Evolutionary conservation across 2,797 vertebrate species (phyloP), one percentile per base, ranked within the genome.

Genomic region (Acipenser ruthenus): DNA sequence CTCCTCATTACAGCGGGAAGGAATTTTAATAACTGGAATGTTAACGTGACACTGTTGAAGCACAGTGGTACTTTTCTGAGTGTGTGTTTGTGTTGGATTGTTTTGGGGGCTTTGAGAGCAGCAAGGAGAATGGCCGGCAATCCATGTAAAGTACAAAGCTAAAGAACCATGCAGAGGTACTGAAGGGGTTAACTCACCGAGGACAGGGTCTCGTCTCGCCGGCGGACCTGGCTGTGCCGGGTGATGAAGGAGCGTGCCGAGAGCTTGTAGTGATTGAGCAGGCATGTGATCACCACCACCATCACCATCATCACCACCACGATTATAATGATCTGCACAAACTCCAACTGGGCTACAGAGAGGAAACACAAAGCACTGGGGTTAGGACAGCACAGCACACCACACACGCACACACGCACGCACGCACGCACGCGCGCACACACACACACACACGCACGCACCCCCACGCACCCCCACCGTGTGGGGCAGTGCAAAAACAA

Each of bases 281-380:
- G 83, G 72, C 92, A 94, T 0, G 92, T 90, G 83, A 94, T 92
- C 81, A 93, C 90, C 69, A 94, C 90, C 75, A 94, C 92, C 90
- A 93, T 92, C 71, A 93, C 91, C 83, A 92, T 92, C 89, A 93
- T 92, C 73, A 93, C 92, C 84, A 93, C 88, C 76, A 92, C 91
- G 69, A 94, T 93, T 79, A 93, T 83, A 80, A 93, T 87, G 82
- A 94, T 93, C 88, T 94, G 91, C 78, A 94, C 92, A 75, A 94
- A 93, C 87, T 94, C 92, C 90, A 92, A 83, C 87, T 95, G 90
- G 83, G 88, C 88, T 91, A 81, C 63, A 86, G 71, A 49, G 67
- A 37, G 73, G 70, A 69, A 72, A 48, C 72, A 50, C 66, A 48
- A 53, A 49, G 48, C 63, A 51, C 77, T 52, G 65, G 4, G 71